These are phyloP conservation scores for Onthophagus taurus DNA, from an alignment of 1,140 invertebrate species.

Conservation along the genomic window DNA sequence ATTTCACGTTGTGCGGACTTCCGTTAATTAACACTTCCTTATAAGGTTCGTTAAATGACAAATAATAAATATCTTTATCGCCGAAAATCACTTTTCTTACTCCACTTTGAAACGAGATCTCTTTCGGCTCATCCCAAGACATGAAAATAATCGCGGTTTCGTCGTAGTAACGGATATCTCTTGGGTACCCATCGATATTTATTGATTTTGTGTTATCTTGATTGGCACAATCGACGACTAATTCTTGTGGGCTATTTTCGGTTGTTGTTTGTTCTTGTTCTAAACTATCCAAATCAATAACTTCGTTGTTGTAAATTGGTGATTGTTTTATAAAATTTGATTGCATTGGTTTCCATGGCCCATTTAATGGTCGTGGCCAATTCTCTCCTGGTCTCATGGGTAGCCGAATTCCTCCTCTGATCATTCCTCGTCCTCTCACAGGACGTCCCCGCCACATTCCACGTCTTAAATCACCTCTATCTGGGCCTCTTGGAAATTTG, in stretches of 20 bases:
- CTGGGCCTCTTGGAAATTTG: conserved; percentile 12
- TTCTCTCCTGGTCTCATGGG: conserved; percentile 18
- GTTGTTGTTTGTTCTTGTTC: conserved; percentile 1
- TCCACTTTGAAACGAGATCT: conserved; percentile 74
- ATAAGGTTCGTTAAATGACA: conserved; percentile 64
- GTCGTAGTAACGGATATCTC: conserved; percentile 75
- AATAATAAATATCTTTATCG: conserved; percentile 55
- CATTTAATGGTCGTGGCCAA: conserved; percentile 17
- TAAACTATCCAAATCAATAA: conserved; percentile 8
- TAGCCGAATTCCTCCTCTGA: conserved; percentile 25
- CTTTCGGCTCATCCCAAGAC: conserved; percentile 72
- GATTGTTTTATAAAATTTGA: conserved; percentile 3
- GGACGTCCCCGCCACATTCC: conserved; percentile 8
- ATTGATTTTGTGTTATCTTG: conserved; percentile 67
- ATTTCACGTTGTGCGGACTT: conserved; percentile 63
- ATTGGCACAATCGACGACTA: conserved; percentile 50
- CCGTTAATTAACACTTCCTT: conserved; percentile 62
- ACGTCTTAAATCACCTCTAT: conserved; percentile 6
- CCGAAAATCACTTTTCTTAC: conserved; percentile 47
- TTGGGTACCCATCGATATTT: conserved; percentile 68
- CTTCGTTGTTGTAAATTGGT: conserved; percentile 8
- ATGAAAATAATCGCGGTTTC: conserved; percentile 76
- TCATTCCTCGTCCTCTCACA: conserved; percentile 13
- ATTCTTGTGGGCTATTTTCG: conserved; percentile 30
- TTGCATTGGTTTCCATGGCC: conserved; percentile 27